These are phyloP conservation scores for Phycodurus eques DNA, from an alignment of 2,113 vertebrate genomes.

Conservation along the genomic window DNA sequence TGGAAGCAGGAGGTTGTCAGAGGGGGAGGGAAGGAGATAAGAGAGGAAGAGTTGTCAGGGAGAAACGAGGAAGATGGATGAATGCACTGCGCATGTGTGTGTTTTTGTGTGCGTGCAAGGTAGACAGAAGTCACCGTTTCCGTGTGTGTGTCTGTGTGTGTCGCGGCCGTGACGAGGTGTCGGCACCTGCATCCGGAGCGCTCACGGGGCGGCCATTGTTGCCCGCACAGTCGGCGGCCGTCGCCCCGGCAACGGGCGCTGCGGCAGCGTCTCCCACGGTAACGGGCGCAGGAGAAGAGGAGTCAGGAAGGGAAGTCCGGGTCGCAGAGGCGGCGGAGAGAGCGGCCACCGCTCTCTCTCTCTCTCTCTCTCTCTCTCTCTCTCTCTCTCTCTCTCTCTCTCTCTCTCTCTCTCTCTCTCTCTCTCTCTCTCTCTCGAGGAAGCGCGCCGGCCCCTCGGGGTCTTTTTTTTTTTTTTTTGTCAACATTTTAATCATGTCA, in stretches of 20 bases:
- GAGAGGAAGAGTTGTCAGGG: constrained; percentile 63
- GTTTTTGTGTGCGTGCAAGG: constrained; percentile 31
- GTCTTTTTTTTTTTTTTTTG: neutral
- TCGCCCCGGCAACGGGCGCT: constrained; percentile 85
- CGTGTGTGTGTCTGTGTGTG: constrained; percentile 21
- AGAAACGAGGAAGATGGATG: constrained; percentile 70
- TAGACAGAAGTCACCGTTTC: constrained; percentile 43
- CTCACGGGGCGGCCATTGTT: constrained; percentile 81
- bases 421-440: constrained; percentile 72
- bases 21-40: constrained; percentile 63
- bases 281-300: constrained; percentile 70
- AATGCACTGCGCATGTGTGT: constrained; percentile 57
- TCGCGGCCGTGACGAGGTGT: constrained; percentile 62
- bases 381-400: constrained; percentile 68
- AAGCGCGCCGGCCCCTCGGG: constrained; percentile 45
- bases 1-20: constrained; percentile 62
- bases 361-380: constrained; percentile 67
- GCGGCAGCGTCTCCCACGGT: constrained; percentile 80
- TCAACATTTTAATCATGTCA: too few species aligned
- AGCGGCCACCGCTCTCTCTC: constrained; percentile 68
- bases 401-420: constrained; percentile 70
- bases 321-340: constrained; percentile 64
- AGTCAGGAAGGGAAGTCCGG: constrained; percentile 76
- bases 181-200: constrained; percentile 77
- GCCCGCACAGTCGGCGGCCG: constrained; percentile 84